A percentile compares a stretch with the other conserved stretches of the same genome.
Evolutionary conservation across 2,797 vertebrate species (phyloP).

Genomic region (Sebastes variabilis): DNA sequence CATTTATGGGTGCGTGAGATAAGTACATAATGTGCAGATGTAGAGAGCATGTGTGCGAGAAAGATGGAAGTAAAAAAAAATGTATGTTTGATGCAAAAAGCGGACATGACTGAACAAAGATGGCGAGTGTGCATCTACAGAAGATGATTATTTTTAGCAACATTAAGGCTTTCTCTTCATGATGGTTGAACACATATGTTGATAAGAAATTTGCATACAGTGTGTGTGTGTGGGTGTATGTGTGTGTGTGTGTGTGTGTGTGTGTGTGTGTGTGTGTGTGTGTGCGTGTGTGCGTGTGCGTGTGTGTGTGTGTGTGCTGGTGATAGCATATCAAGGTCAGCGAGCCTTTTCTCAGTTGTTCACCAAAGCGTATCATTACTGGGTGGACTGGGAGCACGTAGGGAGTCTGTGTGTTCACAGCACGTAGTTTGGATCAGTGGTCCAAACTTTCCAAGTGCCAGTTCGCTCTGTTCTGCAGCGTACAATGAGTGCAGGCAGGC

Average conservation of each 20-base stretch:
- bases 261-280: background rate
- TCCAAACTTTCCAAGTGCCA: conserved; percentile 66
- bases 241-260: no score
- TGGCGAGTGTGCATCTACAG: background rate
- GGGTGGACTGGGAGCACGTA: conserved; percentile 70
- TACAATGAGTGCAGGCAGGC: conserved; percentile 38
- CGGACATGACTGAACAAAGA: background rate
- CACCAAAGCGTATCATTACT: conserved; percentile 65
- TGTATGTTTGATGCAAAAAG: background rate
- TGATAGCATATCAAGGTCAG: conserved; percentile 55
- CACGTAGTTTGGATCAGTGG: conserved; percentile 70
- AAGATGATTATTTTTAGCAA: conserved; percentile 13
- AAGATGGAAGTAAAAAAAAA: background rate
- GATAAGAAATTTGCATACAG: conserved; percentile 33
- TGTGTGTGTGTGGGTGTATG: background rate
- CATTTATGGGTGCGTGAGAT: background rate
- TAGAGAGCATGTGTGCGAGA: background rate
- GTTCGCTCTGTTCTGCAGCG: conserved; percentile 39
- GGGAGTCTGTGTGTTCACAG: conserved; percentile 60
- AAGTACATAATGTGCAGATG: background rate
- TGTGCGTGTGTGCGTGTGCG: no score
- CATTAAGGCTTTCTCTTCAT: background rate
- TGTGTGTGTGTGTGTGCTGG: background rate
- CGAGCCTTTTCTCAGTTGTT: conserved; percentile 65
- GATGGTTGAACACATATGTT: background rate